phyloP scores from a whole-genome alignment of 2,888 invertebrate species.

The Sphecodes monilicornis region DNA sequence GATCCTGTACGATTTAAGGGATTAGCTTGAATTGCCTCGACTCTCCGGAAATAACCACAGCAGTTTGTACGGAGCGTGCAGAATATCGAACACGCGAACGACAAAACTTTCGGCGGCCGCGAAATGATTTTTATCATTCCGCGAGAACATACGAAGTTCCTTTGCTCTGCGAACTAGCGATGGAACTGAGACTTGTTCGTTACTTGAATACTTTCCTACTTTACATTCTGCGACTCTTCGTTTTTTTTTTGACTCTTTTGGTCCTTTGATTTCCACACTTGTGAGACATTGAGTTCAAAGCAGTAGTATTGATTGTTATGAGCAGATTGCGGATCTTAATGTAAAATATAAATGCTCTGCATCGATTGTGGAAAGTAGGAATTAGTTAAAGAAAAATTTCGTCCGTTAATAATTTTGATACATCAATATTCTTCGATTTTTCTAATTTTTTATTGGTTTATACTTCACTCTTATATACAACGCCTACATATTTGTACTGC shows the following conservation, averaged over 20 bases:
- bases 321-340: too few species aligned
- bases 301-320: too few species aligned
- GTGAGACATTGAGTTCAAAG: too few species aligned
- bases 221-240: background rate
- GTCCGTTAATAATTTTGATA: too few species aligned
- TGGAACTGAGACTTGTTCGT: background rate
- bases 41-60: slow-evolving; percentile 46
- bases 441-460: too few species aligned
- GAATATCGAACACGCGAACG: slow-evolving; percentile 45
- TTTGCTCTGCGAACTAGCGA: background rate
- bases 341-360: too few species aligned
- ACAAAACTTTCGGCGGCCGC: slow-evolving; percentile 48
- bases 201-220: background rate
- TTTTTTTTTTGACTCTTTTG: background rate
- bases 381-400: too few species aligned
- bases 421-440: too few species aligned
- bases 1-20: slow-evolving; percentile 70
- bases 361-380: too few species aligned
- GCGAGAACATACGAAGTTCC: background rate
- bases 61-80: slow-evolving; percentile 10
- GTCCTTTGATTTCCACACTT: too few species aligned
- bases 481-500: too few species aligned
- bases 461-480: too few species aligned
- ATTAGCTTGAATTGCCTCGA: slow-evolving; percentile 54
- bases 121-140: slow-evolving; percentile 44